A percentile compares a stretch with the other conserved stretches of the same genome.
Conservation (phyloP, 2,797 vertebrate species). For the Galagoides demidoff region DNA sequence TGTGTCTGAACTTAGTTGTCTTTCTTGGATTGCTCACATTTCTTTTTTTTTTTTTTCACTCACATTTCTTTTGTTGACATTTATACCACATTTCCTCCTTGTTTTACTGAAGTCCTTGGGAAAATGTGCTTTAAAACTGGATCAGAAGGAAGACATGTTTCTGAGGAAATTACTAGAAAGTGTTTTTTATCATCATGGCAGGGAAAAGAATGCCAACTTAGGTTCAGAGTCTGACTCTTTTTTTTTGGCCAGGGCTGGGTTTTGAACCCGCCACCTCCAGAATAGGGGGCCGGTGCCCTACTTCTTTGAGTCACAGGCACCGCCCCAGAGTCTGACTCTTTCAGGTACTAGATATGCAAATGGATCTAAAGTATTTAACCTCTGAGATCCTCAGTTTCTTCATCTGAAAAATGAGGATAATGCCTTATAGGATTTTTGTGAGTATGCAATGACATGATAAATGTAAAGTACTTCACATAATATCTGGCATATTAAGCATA, state of each 20-base stretch:
- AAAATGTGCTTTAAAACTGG: constrained; percentile 38
- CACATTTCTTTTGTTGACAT: constrained; percentile 31
- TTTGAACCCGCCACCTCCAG: too few species aligned
- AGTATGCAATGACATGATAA: not conserved
- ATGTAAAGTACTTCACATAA: not conserved
- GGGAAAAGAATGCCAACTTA: constrained; percentile 34
- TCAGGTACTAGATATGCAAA: not conserved
- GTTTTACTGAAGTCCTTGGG: constrained; percentile 45
- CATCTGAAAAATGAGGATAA: constrained; percentile 17
- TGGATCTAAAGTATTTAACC: constrained; percentile 45
- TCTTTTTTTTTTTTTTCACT: constrained; percentile 11
- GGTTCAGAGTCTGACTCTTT: not conserved
- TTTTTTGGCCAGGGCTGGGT: too few species aligned
- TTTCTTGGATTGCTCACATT: constrained; percentile 30
- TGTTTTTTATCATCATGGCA: not conserved
- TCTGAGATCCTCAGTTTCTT: constrained; percentile 21
- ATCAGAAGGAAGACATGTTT: not conserved
- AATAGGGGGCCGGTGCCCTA: too few species aligned
- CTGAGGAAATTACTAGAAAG: not conserved
- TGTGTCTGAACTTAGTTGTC: constrained; percentile 40
- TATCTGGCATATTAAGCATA: not conserved
- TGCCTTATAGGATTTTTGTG: not conserved
- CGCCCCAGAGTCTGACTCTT: not conserved
- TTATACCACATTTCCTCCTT: constrained; percentile 5
- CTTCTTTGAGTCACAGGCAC: too few species aligned